Conservation (phyloP, 2,888 invertebrate genomes). For the Clunio marinus region DNA sequence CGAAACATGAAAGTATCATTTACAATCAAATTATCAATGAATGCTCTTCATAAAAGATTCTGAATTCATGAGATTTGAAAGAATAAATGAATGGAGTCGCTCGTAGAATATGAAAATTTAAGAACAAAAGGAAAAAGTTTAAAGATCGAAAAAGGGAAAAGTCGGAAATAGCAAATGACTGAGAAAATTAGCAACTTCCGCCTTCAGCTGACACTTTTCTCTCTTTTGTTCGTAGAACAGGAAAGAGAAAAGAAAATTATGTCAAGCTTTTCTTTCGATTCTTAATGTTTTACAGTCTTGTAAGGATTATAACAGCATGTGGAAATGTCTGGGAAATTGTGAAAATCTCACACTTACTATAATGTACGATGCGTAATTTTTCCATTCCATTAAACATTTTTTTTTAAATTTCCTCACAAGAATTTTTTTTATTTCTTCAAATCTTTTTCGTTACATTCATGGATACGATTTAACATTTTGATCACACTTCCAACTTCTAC, state of each 20-base stretch:
- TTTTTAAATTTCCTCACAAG: constrained; percentile 6
- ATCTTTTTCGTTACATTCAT: constrained; percentile 1
- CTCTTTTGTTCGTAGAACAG: neutral
- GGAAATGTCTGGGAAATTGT: neutral
- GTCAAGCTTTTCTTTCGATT: neutral
- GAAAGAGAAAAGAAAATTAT: constrained; percentile 17
- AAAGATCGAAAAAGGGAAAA: neutral
- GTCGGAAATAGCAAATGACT: constrained; percentile 7
- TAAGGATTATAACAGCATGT: no score
- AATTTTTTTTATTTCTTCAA: neutral
- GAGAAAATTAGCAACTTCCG: constrained; percentile 16
- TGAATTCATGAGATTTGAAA: neutral
- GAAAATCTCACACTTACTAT: neutral
- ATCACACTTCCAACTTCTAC: constrained; percentile 6
- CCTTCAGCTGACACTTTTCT: constrained; percentile 6
- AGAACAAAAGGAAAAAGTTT: neutral
- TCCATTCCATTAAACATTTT: constrained; percentile 32
- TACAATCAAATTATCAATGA: constrained; percentile 30
- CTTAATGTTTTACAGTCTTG: neutral
- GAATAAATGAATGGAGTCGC: no score
- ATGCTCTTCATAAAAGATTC: constrained; percentile 4
- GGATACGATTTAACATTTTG: constrained; percentile 14
- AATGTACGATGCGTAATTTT: constrained; percentile 10
- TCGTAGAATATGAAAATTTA: neutral
- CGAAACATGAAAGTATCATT: constrained; percentile 36